Percentiles rank a stretch among this genome's conserved stretches.
Evolutionary conservation across 2,113 vertebrate species (phyloP).

Genomic region (Elephantulus edwardii): DNA sequence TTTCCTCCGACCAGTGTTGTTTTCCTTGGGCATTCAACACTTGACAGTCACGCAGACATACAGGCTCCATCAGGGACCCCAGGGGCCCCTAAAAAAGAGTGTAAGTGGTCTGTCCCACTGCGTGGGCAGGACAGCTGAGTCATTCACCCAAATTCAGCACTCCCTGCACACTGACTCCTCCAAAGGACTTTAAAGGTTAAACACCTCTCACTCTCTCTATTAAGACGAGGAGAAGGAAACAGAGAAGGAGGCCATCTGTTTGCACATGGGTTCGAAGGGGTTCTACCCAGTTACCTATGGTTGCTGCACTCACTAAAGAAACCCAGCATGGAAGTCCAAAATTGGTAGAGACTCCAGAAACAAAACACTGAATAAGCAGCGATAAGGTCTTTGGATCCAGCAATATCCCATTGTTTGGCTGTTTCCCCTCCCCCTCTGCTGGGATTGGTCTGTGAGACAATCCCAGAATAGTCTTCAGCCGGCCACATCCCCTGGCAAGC

Average conservation of each 20-base stretch:
- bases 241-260: background rate
- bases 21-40: slow-evolving; percentile 14
- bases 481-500: slow-evolving; percentile 55
- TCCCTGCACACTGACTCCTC: slow-evolving; percentile 25
- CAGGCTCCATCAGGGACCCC: slow-evolving; percentile 15
- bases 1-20: slow-evolving; percentile 62
- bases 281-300: background rate
- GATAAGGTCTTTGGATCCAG: slow-evolving; percentile 52
- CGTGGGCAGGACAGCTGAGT: slow-evolving; percentile 53
- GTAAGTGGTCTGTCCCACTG: background rate
- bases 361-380: background rate
- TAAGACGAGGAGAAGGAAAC: slow-evolving; percentile 54
- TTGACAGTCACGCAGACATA: slow-evolving; percentile 30
- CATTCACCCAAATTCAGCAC: slow-evolving; percentile 58
- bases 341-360: slow-evolving; percentile 14
- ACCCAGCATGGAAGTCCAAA: background rate
- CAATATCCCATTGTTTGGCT: slow-evolving; percentile 59
- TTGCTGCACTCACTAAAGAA: background rate
- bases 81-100: slow-evolving; percentile 11
- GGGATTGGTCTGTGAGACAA: slow-evolving; percentile 64
- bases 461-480: slow-evolving; percentile 73
- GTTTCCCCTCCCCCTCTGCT: slow-evolving; percentile 33
- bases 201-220: slow-evolving; percentile 55
- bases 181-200: slow-evolving; percentile 62
- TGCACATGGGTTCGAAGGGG: slow-evolving; percentile 12